Evolutionary conservation across 2,888 invertebrate species (phyloP).

Genomic region (Conops quadrifasciatus): DNA sequence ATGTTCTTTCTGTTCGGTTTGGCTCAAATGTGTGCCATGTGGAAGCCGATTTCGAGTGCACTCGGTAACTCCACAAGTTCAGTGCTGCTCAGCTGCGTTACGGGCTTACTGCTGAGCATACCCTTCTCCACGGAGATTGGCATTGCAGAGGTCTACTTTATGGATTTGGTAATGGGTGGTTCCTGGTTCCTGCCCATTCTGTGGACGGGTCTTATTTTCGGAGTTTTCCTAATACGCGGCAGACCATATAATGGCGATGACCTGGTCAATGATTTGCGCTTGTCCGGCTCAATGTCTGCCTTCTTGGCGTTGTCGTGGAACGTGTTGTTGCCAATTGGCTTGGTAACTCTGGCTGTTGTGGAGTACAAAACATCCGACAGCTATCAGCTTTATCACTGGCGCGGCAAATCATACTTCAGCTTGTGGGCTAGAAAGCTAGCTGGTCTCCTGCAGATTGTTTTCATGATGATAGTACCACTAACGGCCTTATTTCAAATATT

Average conservation of each 20-base stretch:
- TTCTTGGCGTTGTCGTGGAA: constrained; percentile 88
- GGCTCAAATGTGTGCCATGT: constrained; percentile 87
- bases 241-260: constrained; percentile 80
- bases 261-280: constrained; percentile 62
- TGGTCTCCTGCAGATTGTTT: constrained; percentile 78
- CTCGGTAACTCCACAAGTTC: constrained; percentile 77
- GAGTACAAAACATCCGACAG: constrained; percentile 77
- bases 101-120: constrained; percentile 83
- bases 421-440: constrained; percentile 83
- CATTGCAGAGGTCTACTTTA: constrained; percentile 81
- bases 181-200: constrained; percentile 87
- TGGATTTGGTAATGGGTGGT: constrained; percentile 85
- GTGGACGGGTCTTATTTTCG: constrained; percentile 78
- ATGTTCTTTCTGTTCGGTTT: constrained; percentile 86
- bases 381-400: constrained; percentile 74
- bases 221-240: constrained; percentile 87
- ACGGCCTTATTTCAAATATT: constrained; percentile 71
- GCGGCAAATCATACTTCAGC: constrained; percentile 79
- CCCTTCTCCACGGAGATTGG: constrained; percentile 88
- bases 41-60: constrained; percentile 90
- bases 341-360: constrained; percentile 78
- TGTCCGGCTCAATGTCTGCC: constrained; percentile 69
- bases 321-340: constrained; percentile 81
- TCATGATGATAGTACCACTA: constrained; percentile 75
- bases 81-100: constrained; percentile 79